Conservation (phyloP, 2,113 vertebrate genomes). For the Corythoichthys haematopterus region DNA sequence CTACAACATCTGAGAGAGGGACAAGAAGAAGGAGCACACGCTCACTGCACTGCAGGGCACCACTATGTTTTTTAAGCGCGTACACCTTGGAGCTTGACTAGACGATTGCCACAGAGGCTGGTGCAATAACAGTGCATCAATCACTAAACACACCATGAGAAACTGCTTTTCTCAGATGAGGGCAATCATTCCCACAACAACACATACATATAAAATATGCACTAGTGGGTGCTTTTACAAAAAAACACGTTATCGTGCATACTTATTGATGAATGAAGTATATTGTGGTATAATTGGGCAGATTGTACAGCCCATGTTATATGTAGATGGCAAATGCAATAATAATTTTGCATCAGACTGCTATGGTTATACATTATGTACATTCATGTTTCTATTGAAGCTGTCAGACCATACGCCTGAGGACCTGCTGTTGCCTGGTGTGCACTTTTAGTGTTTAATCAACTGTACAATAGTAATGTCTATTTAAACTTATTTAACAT, state of each 20-base stretch:
- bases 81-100: constrained; percentile 55
- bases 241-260: constrained; percentile 9
- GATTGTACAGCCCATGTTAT: neutral
- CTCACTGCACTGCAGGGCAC: constrained; percentile 49
- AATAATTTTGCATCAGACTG: neutral
- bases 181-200: constrained; percentile 12
- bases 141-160: constrained; percentile 28
- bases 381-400: neutral
- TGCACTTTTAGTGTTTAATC: neutral
- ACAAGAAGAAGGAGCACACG: constrained; percentile 30
- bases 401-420: neutral
- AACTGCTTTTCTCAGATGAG: constrained; percentile 25
- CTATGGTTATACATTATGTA: neutral
- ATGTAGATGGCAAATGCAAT: neutral
- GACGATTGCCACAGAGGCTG: constrained; percentile 33
- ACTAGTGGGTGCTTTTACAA: neutral
- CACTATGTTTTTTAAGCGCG: constrained; percentile 35
- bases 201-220: neutral
- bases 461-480: neutral
- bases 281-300: neutral
- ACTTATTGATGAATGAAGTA: neutral
- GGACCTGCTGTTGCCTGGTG: neutral
- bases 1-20: constrained; percentile 39
- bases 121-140: constrained; percentile 36
- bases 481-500: neutral